Evolutionary conservation across 2,888 invertebrate species (phyloP), one percentile per base, ranked within the genome.

Genomic region (Phengaris arion): DNA sequence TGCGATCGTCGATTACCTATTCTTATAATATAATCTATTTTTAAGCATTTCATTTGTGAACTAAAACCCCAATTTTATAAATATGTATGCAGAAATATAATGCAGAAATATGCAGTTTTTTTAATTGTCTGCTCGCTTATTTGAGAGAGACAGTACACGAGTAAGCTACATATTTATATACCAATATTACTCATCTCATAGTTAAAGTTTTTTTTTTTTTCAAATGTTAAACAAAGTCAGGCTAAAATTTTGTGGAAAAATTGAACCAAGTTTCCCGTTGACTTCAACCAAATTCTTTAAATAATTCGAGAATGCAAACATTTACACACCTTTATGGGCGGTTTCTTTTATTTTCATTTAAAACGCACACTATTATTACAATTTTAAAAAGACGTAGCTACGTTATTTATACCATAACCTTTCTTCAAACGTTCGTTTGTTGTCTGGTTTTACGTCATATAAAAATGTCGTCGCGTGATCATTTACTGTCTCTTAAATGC

Each of bases 391-490:
- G 13, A 64, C 64, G 13, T 12, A 35, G 6, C 35, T 5, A 35
- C 6, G 64, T 35, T 64, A 64, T 64, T 35, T 64, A 64, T 64
- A 64, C 64, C 64, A 64, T 64, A 45, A 64, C 64, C 64, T 64
- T 64, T 64, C 64, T 64, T 64, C 64, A 64, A 64, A 45, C 64
- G 35, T 64, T 64, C 10, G 59, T 64, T 45, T 64, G 64, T 64
- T 64, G 64, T 64, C 64, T 64, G 64, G 64, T 64, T 64, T 48
- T 48, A 69, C 69, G 69, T 48, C 48, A 69, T 46, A 48, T 15
- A 48, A n/a, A 69, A 69, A 48, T 69, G 48, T 69, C 69, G 46
- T 69, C 68, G 13, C 46, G 69, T 69, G 69, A 48, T 69, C n/a
- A 69, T 48, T 15, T 13, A 48, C 13, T n/a, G 46, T 69, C 8